Base-by-base conservation (phyloP, 2,888 invertebrate genomes). In the Drosophila neotestacea region DNA sequence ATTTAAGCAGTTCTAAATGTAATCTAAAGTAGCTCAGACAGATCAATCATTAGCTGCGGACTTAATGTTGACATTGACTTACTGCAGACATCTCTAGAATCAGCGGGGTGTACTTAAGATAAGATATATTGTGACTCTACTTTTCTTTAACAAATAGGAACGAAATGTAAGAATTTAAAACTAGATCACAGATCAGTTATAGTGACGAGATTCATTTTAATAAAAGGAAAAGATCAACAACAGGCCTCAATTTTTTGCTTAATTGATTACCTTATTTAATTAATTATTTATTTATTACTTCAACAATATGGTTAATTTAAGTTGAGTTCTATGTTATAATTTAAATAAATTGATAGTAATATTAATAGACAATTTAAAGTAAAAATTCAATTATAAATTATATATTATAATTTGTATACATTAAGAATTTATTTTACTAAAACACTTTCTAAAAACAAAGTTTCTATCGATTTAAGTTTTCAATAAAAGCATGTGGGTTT, bases 21-120 rank as follows among this genome's bases (percentile, higher is more conserved):
- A 39, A 62, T 62, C 56, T 32, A 7, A 22, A 54, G 11, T 36
- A 13, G 34, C 30, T 36, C 47, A 27, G 38, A 56, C 58, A 47
- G 39, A 63, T 63, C 62, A 63, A 63, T 63, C 56, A 63, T 22
- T n/a, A 32, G 27, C 38, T 13, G 11, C 11, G 27, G 10, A n/a
- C 22, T 42, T 6, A 6, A n/a, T n/a, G 56, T n/a, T 44, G 44
- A 55, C 36, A 44, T 52, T 46, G 52, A 54, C 44, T 44, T 46
- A 54, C 42, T 22, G 47, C 58, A 22, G 10, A 38, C 38, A 56
- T 22, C 3, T 32, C 6, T 22, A 10, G 30, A 13, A 39, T 38
- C 46, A 62, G 62, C 54, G 30, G 62, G 44, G 5, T 46, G 56
- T 30, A 54, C 4, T 46, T 44, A 10, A 46, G 27, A 4, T n/a